phyloP scores from a whole-genome alignment of 2,797 vertebrate species.

The Pelobates cultripes region DNA sequence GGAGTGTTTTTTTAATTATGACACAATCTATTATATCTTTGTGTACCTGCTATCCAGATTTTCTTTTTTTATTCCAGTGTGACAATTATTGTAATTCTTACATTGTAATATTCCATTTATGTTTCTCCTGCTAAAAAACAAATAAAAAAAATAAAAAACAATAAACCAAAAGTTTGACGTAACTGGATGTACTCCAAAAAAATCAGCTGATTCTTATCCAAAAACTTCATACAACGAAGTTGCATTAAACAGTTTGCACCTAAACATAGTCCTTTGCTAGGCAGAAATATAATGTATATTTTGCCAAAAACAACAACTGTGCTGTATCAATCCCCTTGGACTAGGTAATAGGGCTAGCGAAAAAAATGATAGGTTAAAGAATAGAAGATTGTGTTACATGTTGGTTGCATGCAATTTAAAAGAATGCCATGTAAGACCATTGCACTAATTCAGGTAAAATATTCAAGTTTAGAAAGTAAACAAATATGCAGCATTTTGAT shows the following conservation, averaged over 20 bases:
- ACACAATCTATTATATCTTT: no score
- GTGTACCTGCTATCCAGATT: no score
- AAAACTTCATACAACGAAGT: constrained; percentile 60
- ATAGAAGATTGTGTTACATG: constrained; percentile 67
- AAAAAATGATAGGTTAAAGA: constrained; percentile 51
- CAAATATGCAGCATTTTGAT: no score
- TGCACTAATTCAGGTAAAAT: no score
- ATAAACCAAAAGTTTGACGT: constrained; percentile 35
- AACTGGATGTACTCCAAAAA: constrained; percentile 56
- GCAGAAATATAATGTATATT: constrained; percentile 59
- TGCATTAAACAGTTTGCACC: constrained; percentile 67
- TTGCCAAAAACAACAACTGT: constrained; percentile 71
- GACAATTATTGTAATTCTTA: not conserved
- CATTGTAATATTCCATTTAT: not conserved
- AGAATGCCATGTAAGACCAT: constrained; percentile 56
- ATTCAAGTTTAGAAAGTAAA: no score
- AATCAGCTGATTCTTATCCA: constrained; percentile 66
- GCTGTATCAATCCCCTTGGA: constrained; percentile 62
- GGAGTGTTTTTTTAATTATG: no score
- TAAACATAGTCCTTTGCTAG: constrained; percentile 60
- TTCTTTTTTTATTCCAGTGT: no score
- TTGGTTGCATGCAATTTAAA: constrained; percentile 67
- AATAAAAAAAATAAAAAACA: not conserved
- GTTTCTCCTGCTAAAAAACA: constrained; percentile 15
- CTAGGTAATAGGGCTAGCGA: constrained; percentile 62